These are phyloP conservation scores for Rhopalosiphum padi DNA, from an alignment of 1,140 invertebrate genomes.

Conservation along the genomic window DNA sequence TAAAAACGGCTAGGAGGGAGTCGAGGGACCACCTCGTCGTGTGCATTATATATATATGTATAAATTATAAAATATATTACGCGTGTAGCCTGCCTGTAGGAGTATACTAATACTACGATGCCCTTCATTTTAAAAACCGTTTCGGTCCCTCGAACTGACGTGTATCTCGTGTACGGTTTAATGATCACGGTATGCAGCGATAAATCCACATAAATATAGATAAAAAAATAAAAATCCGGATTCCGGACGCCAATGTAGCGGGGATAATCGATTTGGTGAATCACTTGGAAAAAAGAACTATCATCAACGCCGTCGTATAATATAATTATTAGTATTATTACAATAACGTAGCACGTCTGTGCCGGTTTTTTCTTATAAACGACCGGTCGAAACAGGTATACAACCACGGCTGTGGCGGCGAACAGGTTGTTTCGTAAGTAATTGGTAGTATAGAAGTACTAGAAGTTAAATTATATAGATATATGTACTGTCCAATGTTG, in stretches of 20 bases:
- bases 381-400: constrained; percentile 3
- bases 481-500: neutral
- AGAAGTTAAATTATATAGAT: neutral
- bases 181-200: neutral
- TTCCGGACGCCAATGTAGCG: neutral
- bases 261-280: neutral
- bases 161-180: neutral
- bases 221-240: neutral
- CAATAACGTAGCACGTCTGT: neutral
- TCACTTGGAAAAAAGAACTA: neutral
- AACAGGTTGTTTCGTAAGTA: neutral
- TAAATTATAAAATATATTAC: neutral
- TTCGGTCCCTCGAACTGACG: neutral
- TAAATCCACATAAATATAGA: neutral
- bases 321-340: neutral
- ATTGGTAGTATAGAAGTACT: neutral
- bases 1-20: neutral
- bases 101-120: neutral
- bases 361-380: neutral
- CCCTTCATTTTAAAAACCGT: neutral
- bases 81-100: neutral
- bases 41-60: neutral
- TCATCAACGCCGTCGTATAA: neutral
- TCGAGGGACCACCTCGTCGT: neutral
- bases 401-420: neutral